Conservation (phyloP, 1,140 invertebrate species). For the Brachionus manjavacas region DNA sequence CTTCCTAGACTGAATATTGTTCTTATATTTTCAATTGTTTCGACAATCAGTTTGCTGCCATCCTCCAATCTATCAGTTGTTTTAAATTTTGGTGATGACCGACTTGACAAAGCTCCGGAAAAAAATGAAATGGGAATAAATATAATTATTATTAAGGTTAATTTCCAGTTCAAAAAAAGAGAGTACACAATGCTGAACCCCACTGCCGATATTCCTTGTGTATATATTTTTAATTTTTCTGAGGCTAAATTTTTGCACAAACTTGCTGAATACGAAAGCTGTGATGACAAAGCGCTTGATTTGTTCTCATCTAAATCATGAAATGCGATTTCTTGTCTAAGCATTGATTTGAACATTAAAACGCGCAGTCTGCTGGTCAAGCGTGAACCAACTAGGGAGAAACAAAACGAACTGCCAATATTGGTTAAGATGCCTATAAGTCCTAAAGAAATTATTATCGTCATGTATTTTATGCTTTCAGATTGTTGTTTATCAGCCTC, state of each 20-base stretch:
- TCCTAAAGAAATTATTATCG: neutral
- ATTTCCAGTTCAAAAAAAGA: too few species aligned
- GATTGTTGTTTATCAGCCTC: neutral
- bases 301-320: conserved; percentile 61
- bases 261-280: conserved; percentile 61
- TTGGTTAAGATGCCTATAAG: neutral
- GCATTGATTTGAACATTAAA: conserved; percentile 72
- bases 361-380: conserved; percentile 66
- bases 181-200: conserved; percentile 62
- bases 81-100: neutral
- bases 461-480: neutral
- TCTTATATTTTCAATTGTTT: conserved; percentile 22
- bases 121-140: conserved; percentile 63
- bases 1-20: neutral
- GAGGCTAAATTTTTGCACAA: conserved; percentile 60
- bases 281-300: conserved; percentile 59
- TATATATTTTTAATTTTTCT: conserved; percentile 53
- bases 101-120: conserved; percentile 53
- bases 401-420: neutral
- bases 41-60: neutral
- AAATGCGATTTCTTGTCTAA: conserved; percentile 60
- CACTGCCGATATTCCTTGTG: conserved; percentile 59
- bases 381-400: conserved; percentile 49
- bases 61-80: neutral
- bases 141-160: too few species aligned